Evolutionary conservation across 1,140 invertebrate genomes (phyloP).

Genomic region (Solenopsis fugax): DNA sequence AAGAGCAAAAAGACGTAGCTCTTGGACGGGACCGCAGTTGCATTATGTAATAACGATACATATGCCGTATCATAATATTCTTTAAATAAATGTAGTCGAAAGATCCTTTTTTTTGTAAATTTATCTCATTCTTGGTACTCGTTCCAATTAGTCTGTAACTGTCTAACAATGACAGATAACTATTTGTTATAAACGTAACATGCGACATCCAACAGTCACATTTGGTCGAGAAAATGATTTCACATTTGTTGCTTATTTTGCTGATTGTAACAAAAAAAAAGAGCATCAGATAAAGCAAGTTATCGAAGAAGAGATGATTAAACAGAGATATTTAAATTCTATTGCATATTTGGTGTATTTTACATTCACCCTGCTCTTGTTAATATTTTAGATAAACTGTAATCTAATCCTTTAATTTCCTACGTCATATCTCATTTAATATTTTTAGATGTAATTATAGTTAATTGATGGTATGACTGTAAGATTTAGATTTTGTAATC

Average conservation of each 20-base stretch:
- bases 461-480: too few species aligned
- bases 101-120: background rate
- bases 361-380: background rate
- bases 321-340: background rate
- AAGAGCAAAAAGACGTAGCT: conserved; percentile 66
- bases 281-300: background rate
- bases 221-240: background rate
- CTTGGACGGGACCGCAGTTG: conserved; percentile 20
- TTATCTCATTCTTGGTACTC: background rate
- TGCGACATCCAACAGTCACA: background rate
- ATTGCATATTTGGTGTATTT: background rate
- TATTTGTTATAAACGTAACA: background rate
- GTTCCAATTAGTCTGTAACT: background rate
- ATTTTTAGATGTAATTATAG: background rate
- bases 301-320: background rate
- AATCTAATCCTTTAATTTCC: background rate
- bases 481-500: too few species aligned
- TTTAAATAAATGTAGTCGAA: conserved; percentile 63
- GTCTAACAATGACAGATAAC: background rate
- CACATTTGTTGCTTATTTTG: background rate
- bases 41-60: conserved; percentile 68
- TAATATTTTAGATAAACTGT: background rate
- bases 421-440: background rate
- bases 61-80: conserved; percentile 20
- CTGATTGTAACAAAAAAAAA: background rate